These are phyloP conservation scores for Takifugu flavidus DNA, from an alignment of 2,113 vertebrate genomes.

Conservation along the genomic window DNA sequence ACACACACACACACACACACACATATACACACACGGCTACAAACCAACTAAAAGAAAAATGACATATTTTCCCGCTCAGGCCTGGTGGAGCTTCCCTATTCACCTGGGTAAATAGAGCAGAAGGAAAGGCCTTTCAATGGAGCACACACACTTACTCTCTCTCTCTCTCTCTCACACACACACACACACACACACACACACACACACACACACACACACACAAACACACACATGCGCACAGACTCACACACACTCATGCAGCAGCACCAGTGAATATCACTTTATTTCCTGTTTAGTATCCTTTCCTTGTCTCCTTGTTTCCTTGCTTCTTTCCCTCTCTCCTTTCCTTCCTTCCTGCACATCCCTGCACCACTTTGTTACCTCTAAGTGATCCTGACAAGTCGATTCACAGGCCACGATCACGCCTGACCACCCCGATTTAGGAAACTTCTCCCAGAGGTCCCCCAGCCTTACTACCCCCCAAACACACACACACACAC, in stretches of 20 bases:
- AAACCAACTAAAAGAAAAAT: conserved; percentile 37
- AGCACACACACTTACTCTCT: conserved; percentile 39
- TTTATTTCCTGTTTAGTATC: neutral
- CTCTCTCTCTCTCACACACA: conserved; percentile 25
- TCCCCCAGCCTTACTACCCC: conserved; percentile 30
- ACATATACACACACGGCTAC: conserved; percentile 13
- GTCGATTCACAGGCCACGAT: conserved; percentile 59
- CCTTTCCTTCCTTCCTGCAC: conserved; percentile 21
- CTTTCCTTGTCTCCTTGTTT: conserved; percentile 4
- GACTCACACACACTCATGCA: conserved; percentile 6
- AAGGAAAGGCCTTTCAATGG: conserved; percentile 74
- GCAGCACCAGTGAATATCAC: neutral
- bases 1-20: conserved; percentile 6
- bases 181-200: conserved; percentile 17
- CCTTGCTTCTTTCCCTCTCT: neutral
- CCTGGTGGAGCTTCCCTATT: conserved; percentile 70
- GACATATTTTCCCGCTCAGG: conserved; percentile 65
- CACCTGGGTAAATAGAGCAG: conserved; percentile 82
- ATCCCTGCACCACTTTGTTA: conserved; percentile 47
- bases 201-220: conserved; percentile 29
- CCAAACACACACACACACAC: conserved; percentile 23
- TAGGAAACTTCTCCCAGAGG: conserved; percentile 53
- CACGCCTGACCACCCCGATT: conserved; percentile 62
- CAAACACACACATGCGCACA: conserved; percentile 16
- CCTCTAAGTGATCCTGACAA: conserved; percentile 71